Conservation (phyloP, 2,113 vertebrate genomes). For the Sterrhoptilus dennistouni region DNA sequence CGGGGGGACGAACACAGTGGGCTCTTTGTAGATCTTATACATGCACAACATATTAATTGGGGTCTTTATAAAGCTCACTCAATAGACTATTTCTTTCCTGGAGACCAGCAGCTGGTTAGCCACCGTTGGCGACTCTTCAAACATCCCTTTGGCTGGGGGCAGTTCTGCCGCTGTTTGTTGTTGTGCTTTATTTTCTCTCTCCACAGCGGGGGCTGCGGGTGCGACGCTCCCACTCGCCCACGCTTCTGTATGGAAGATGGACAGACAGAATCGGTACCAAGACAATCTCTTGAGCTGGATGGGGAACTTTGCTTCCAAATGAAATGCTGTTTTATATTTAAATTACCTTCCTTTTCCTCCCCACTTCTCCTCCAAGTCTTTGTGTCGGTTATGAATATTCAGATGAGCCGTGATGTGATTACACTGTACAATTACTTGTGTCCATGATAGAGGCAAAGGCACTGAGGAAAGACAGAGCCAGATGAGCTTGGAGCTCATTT, state of each 20-base stretch:
- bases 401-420: constrained; percentile 85
- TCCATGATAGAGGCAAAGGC: constrained; percentile 72
- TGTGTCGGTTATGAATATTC: constrained; percentile 85
- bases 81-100: constrained; percentile 75
- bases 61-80: constrained; percentile 75
- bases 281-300: constrained; percentile 11
- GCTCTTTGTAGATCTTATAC: constrained; percentile 78
- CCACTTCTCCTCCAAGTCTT: constrained; percentile 71
- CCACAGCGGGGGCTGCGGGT: neutral
- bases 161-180: constrained; percentile 51
- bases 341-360: constrained; percentile 71
- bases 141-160: constrained; percentile 69
- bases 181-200: constrained; percentile 54
- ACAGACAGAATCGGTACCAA: constrained; percentile 1
- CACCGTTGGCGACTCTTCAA: constrained; percentile 72
- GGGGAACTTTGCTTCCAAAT: constrained; percentile 64
- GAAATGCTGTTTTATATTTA: constrained; percentile 74
- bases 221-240: neutral
- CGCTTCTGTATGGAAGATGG: neutral
- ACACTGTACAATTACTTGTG: constrained; percentile 85
- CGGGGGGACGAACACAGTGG: constrained; percentile 73
- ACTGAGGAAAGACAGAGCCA: constrained; percentile 55
- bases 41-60: constrained; percentile 78
- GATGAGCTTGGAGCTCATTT: constrained; percentile 51
- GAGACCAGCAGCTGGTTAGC: constrained; percentile 76